Conservation (phyloP, 2,797 vertebrate genomes). For the Bryconaethiops microstoma region DNA sequence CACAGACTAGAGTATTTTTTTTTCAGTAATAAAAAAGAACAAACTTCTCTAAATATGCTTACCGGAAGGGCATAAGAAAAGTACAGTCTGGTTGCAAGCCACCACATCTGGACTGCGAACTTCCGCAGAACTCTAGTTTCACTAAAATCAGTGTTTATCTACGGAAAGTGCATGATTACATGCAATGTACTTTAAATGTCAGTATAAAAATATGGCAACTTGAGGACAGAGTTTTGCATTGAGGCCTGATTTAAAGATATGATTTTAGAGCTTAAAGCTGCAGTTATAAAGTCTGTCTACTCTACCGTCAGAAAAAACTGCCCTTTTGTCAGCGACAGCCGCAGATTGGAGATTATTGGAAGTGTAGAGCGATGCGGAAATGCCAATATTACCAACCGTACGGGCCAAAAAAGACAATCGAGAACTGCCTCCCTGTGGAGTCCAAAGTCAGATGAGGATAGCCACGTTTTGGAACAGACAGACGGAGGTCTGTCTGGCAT, state of each 20-base stretch:
- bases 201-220: constrained; percentile 71
- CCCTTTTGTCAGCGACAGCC: constrained; percentile 63
- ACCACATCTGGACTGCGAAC: constrained; percentile 68
- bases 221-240: constrained; percentile 48
- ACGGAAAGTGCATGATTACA: constrained; percentile 76
- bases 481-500: constrained; percentile 23
- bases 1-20: constrained; percentile 3
- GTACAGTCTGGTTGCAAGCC: constrained; percentile 70
- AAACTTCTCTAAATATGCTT: constrained; percentile 71
- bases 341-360: constrained; percentile 63
- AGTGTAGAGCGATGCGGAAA: constrained; percentile 42
- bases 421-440: constrained; percentile 16
- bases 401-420: constrained; percentile 50
- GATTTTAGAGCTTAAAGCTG: constrained; percentile 52
- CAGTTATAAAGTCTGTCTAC: constrained; percentile 59
- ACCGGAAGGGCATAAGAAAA: constrained; percentile 71
- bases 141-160: constrained; percentile 76
- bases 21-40: constrained; percentile 19
- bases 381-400: constrained; percentile 58
- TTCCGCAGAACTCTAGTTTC: constrained; percentile 72
- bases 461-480: constrained; percentile 19
- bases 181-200: constrained; percentile 68
- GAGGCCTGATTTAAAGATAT: constrained; percentile 64
- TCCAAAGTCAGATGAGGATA: constrained; percentile 42
- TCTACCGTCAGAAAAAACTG: constrained; percentile 48